Percentiles rank a stretch among this genome's conserved stretches.
Conservation (phyloP, 2,113 vertebrate species). For the Felis catus region DNA sequence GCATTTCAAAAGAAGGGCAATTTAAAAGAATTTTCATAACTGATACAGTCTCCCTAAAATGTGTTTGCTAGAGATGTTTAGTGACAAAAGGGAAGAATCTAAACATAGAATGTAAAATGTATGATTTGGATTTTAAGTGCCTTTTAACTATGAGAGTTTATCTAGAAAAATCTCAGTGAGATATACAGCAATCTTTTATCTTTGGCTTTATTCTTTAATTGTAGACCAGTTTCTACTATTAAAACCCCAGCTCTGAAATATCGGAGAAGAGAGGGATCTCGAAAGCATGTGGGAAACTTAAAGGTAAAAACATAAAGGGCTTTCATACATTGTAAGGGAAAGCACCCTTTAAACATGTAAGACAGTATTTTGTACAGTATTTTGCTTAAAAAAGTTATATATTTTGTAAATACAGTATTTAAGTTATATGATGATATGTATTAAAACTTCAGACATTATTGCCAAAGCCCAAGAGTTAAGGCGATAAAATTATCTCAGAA, state of each 20-base stretch:
- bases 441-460: constrained; percentile 71
- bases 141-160: constrained; percentile 21
- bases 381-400: constrained; percentile 85
- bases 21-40: not conserved
- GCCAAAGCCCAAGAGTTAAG: constrained; percentile 58
- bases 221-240: not conserved
- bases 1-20: not conserved
- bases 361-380: constrained; percentile 80
- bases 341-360: constrained; percentile 79
- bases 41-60: not conserved
- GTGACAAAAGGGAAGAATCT: not conserved
- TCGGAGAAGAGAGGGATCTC: not conserved
- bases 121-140: constrained; percentile 54
- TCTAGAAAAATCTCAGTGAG: not conserved
- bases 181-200: not conserved
- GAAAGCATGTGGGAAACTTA: not conserved
- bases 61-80: not conserved
- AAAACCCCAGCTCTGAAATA: constrained; percentile 7
- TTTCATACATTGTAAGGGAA: constrained; percentile 73
- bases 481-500: constrained; percentile 72
- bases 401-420: constrained; percentile 89
- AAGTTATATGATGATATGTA: constrained; percentile 86
- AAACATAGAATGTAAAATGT: constrained; percentile 7
- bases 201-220: not conserved
- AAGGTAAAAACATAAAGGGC: constrained; percentile 39